phyloP scores from a whole-genome alignment of 2,113 vertebrate species.

The Calcarius ornatus region DNA sequence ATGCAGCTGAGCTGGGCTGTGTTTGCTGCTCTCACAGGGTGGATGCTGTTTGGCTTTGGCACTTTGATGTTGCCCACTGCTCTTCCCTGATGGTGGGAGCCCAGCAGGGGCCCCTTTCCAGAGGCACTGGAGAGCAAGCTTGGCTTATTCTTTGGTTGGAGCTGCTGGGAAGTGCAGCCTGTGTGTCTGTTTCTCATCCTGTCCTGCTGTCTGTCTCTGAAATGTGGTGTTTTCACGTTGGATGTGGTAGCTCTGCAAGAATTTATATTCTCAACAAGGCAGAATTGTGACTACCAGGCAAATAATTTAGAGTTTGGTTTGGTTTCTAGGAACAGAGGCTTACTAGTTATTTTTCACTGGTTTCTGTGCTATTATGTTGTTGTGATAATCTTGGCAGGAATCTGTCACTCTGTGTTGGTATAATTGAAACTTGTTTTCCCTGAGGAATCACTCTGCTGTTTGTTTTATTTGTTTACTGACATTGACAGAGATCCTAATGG shows the following conservation, averaged over 20 bases:
- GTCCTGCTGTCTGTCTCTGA: neutral
- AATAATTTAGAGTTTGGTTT: neutral
- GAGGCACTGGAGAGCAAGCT: neutral
- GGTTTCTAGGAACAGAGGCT: slow-evolving; percentile 17
- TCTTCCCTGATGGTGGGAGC: neutral
- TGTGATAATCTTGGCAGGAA: slow-evolving; percentile 67
- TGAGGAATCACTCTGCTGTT: slow-evolving; percentile 60
- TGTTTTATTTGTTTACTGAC: slow-evolving; percentile 73
- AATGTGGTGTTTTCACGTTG: neutral
- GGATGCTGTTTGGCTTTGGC: neutral
- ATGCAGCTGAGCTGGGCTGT: neutral
- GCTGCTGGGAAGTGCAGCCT: neutral
- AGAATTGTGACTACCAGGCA: neutral
- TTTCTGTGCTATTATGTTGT: slow-evolving; percentile 58
- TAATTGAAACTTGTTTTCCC: slow-evolving; percentile 72
- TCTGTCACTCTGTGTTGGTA: slow-evolving; percentile 59
- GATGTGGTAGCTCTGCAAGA: neutral
- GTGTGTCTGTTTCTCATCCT: neutral
- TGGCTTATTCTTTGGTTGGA: neutral
- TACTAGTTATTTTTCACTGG: slow-evolving; percentile 52
- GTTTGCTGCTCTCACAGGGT: neutral
- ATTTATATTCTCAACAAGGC: neutral
- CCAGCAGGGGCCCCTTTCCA: neutral
- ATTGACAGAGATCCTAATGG: slow-evolving; percentile 71
- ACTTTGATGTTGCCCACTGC: rapidly evolving